Base-by-base conservation (phyloP, 2,797 vertebrate genomes). In the Trachops cirrhosus region DNA sequence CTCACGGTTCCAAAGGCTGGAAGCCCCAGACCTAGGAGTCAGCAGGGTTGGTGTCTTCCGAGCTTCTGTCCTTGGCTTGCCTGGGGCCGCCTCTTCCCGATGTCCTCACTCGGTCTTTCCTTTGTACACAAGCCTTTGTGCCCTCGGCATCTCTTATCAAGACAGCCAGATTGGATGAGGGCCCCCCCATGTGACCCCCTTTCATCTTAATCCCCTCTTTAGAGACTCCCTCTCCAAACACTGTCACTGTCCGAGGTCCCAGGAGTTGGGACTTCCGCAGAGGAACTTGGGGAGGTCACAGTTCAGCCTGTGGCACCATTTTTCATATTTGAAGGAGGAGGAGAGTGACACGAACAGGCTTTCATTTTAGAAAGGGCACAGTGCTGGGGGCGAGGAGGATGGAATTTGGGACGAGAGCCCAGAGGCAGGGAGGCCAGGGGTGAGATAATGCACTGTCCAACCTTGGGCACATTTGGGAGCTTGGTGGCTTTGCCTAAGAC, bases 51-150 rank as follows among this genome's bases (percentile, higher is more conserved):
- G 62, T 7, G 41, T 89, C 79, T 68, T 50, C 75, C 0, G 7
- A 82, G 88, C 24, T 52, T 59, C 68, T 48, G 54, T 32, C 70
- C 24, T 54, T 15, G 64, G 48, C 18, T 29, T 37, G 16, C 21
- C 34, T 4, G 15, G 0, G 19, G n/a, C 9, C 5, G 0, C n/a
- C 22, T 64, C 41, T 70, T 57, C 22, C 0, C 52, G 3, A 6
- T 16, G 29, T 44, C 80, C 46, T 46, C 74, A 22, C 3, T 0
- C 6, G 37, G 39, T 22, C 86, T 82, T n/a, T 24, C 54, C 79
- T 62, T 12, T 11, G 7, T 26, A 14, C n/a, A 46, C 54, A 24
- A 14, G 50, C 46, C 1, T 59, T 9, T 1, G n/a, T 9, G 46
- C 37, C 75, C 73, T 54, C 24, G 29, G 50, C n/a, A 21, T n/a